Evolutionary conservation across 2,888 invertebrate genomes (phyloP).

Genomic region (Copidosoma aretas): DNA sequence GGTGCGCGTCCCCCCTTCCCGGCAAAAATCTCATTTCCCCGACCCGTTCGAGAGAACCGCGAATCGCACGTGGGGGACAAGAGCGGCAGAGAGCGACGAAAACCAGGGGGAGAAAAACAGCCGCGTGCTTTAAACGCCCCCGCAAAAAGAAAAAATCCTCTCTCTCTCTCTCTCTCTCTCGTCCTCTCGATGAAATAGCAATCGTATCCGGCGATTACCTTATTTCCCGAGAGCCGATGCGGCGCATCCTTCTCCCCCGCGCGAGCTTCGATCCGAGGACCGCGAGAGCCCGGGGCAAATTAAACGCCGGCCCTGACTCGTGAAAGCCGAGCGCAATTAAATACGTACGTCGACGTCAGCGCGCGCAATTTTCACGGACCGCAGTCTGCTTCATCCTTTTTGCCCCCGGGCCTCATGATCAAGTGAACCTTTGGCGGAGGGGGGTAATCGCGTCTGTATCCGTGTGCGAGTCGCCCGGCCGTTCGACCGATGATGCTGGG

Average conservation of each 20-base stretch:
- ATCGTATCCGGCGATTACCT: conserved; percentile 58
- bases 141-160: conserved; percentile 26
- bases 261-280: conserved; percentile 50
- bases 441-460: no score
- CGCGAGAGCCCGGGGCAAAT: conserved; percentile 39
- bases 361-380: conserved; percentile 24
- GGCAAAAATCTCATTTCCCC: conserved; percentile 55
- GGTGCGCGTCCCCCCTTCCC: neutral
- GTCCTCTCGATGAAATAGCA: conserved; percentile 48
- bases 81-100: no score
- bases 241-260: conserved; percentile 36
- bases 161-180: conserved; percentile 5
- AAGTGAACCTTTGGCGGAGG: conserved; percentile 20
- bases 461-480: neutral
- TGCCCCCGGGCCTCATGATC: conserved; percentile 10
- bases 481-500: no score
- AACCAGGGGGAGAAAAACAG: conserved; percentile 48
- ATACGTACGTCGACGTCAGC: conserved; percentile 40
- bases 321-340: conserved; percentile 41
- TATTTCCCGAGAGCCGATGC: conserved; percentile 47
- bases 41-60: no score
- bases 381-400: conserved; percentile 1
- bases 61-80: neutral
- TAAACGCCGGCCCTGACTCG: conserved; percentile 43
- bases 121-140: conserved; percentile 50